Base-by-base conservation (phyloP, 2,113 vertebrate genomes). In the Cygnus atratus region DNA sequence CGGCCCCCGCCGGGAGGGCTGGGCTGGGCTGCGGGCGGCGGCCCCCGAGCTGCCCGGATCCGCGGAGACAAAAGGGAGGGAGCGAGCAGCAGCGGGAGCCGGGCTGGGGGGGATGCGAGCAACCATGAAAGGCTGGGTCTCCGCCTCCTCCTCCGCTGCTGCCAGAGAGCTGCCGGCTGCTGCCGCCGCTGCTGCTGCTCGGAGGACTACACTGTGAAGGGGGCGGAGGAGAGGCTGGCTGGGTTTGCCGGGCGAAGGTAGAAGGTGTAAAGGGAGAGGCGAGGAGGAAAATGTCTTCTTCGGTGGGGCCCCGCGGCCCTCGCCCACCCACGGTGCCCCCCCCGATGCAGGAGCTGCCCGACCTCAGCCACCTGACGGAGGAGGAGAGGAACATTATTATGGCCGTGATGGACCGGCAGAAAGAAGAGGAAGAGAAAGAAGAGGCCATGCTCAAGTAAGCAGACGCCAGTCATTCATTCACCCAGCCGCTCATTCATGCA, bases 361-460 rank as follows among this genome's bases (percentile, higher is more conserved):
- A 99, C 98, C 98, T 99, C 95, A 99, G 99, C 98, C 99, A 99
- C 98, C 99, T 99, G 97, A 99, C 99, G 81, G 99, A 99, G 97
- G 99, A 99, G 96, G 99, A 99, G 98, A 98, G 99, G 98, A 98
- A 98, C 98, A 99, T 99, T 92, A 99, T 99, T 96, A 98, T 99
- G 99, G 99, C 98, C 96, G 99, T 99, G 98, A 99, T 99, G 99
- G 99, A 98, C 98, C 98, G 99, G 95, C 99, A 99, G 97, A 99
- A 99, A 96, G 99, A 99, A 93, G 99, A 99, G 94, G 99, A 99
- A 92, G 99, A 99, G 84, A 99, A 99, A 96, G 99, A 99, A 98
- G 98, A 99, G 98, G 99, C 98, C 98, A 99, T 99, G 99, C 98
- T 99, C 96, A 99, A 99, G 99, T 99, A 99, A 99, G 99, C 87